Evolutionary conservation across 2,797 vertebrate genomes (phyloP).

Genomic region (Erethizon dorsatum): DNA sequence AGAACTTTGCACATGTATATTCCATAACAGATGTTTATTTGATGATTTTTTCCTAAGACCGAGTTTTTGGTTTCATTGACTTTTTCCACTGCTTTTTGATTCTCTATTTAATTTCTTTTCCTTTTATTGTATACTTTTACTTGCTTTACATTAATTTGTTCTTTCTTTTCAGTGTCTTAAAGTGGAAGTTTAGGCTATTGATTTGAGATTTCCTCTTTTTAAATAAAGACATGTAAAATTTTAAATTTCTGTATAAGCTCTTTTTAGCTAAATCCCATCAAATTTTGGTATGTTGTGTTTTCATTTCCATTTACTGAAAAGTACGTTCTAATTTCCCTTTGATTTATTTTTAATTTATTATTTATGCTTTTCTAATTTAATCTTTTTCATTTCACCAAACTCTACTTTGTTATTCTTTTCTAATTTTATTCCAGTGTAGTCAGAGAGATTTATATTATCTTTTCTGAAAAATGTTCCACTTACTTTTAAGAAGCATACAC

Average conservation of each 20-base stretch:
- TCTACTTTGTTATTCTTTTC: not conserved
- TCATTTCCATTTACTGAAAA: not conserved
- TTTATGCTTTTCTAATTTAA: not conserved
- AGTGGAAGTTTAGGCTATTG: not conserved
- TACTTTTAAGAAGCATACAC: not conserved
- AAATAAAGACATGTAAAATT: not conserved
- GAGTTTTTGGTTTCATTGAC: not conserved
- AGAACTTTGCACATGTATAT: not conserved
- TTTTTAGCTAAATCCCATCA: not conserved
- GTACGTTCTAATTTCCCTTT: not conserved
- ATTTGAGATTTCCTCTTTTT: not conserved
- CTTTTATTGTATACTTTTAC: not conserved
- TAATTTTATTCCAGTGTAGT: not conserved
- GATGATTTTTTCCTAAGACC: not conserved
- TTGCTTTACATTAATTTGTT: not conserved
- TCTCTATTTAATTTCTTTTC: not conserved
- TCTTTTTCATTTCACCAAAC: not conserved
- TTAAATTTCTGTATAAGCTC: not conserved
- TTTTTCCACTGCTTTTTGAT: not conserved
- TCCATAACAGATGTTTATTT: not conserved
- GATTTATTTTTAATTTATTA: not conserved
- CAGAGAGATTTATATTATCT: not conserved
- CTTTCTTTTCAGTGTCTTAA: not conserved
- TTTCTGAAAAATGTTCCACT: not conserved
- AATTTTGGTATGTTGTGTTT: not conserved